phyloP scores from a whole-genome alignment of 2,888 invertebrate genomes.

The Nymphalis c-album region DNA sequence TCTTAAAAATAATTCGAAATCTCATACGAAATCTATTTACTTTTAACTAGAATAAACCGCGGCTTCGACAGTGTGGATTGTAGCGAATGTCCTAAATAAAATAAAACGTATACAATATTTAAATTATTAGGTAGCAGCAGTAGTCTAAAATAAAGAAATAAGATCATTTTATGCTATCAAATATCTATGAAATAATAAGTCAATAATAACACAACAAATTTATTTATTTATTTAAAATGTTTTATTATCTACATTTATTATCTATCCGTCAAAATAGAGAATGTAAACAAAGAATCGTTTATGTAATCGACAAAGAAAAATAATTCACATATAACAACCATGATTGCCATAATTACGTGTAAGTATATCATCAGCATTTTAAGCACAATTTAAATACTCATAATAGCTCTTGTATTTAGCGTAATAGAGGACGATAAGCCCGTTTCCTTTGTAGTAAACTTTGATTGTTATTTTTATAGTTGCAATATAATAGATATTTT shows the following conservation, averaged over 20 bases:
- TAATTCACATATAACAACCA: constrained; percentile 11
- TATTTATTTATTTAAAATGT: too few species aligned
- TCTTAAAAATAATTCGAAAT: too few species aligned
- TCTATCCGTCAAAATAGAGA: too few species aligned
- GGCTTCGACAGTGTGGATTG: too few species aligned
- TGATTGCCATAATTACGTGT: constrained; percentile 28
- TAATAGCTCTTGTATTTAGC: constrained; percentile 13
- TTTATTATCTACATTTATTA: not conserved
- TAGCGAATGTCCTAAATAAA: too few species aligned
- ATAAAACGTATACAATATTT: too few species aligned
- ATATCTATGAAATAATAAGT: too few species aligned
- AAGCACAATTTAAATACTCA: constrained; percentile 21
- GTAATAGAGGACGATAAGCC: constrained; percentile 18
- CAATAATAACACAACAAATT: not conserved
- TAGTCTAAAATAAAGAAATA: too few species aligned
- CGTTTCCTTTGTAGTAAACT: constrained; percentile 14
- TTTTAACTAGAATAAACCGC: too few species aligned
- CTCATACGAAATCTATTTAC: too few species aligned
- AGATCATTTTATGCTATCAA: too few species aligned
- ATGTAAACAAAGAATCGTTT: constrained; percentile 13
- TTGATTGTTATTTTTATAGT: not conserved
- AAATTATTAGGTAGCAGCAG: too few species aligned
- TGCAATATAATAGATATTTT: not conserved
- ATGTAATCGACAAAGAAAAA: constrained; percentile 11
- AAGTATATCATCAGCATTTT: constrained; percentile 22